Base-by-base conservation (phyloP, 2,888 invertebrate genomes). In the Rhingia rostrata region DNA sequence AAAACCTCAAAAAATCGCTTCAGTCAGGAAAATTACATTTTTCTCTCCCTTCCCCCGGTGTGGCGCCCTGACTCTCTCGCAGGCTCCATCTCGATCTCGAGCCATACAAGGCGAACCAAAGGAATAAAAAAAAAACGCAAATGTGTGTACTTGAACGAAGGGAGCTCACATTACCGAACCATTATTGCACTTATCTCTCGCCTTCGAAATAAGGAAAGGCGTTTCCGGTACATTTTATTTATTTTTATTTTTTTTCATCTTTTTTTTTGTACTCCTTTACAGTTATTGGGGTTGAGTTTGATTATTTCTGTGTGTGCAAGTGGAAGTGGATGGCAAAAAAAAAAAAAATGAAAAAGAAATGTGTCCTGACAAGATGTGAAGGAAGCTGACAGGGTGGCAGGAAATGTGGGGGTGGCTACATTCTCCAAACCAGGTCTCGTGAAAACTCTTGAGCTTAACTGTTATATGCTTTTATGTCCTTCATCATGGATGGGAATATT, bases 201-300 rank as follows among this genome's bases (percentile, higher is more conserved):
- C 84, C 79, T 84, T 84, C 84, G 66, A 84, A 84, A 84, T 84
- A 84, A 84, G 84, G 79, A 84, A 84, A 84, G 84, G 84, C 84
- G 84, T 84, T 84, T 84, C 84, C 84, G 84, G 79, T 84, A 84
- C 79, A 80, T 84, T 80, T 84, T 82, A 72, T 77, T 84, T 83
- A 70, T 70, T 58, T 75, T 58, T 75, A 43, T 81, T 70, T 41
- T 47, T 54, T 56, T 61, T 54, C 47, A 43, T 37, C 37, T 22
- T 39, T 61, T 32, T 49, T 30, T 30, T 39, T 39, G 66, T 47
- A 54, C 33, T 43, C 39, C 58, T 51, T 63, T 43, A 47, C 51
- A 43, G 58, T 60, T 73, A 66, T 72, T 72, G 43, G 78, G 66
- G 63, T 45, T 74, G 72, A 70, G 78, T 73, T 69, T 83, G 74